These are phyloP conservation scores for Nebria salina DNA, from an alignment of 2,888 invertebrate species.

Conservation along the genomic window DNA sequence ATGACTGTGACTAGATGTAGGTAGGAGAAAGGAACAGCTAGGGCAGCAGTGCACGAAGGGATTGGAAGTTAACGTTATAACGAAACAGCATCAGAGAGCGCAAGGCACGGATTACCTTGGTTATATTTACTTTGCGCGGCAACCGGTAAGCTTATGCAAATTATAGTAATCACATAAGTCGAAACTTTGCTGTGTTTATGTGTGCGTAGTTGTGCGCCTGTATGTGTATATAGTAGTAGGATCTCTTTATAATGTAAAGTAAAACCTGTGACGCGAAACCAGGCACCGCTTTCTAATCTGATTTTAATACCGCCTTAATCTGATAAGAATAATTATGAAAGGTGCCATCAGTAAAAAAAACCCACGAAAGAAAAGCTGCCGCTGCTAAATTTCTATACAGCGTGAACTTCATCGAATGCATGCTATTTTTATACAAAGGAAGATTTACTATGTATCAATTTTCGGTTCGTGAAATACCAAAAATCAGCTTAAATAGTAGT, in stretches of 20 bases:
- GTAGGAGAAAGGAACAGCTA: neutral
- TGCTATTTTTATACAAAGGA: too few species aligned
- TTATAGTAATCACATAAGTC: conserved; percentile 57
- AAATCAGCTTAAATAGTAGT: too few species aligned
- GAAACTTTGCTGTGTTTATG: conserved; percentile 50
- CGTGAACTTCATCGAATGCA: neutral
- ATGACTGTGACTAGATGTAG: neutral
- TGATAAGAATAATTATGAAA: conserved; percentile 50
- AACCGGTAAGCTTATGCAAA: conserved; percentile 57
- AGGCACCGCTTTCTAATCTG: conserved; percentile 50
- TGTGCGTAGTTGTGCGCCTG: conserved; percentile 11
- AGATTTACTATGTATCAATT: too few species aligned
- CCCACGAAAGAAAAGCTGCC: neutral
- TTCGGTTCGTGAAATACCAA: too few species aligned
- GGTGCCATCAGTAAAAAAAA: neutral
- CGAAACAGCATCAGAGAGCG: conserved; percentile 49
- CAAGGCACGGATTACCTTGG: conserved; percentile 55
- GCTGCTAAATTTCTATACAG: neutral
- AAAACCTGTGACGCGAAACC: conserved; percentile 49
- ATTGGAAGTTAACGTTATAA: conserved; percentile 53
- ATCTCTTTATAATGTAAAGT: conserved; percentile 53
- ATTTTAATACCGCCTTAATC: conserved; percentile 51
- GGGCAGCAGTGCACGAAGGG: conserved; percentile 45
- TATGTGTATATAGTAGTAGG: conserved; percentile 49
- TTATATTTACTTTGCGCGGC: conserved; percentile 56